These are phyloP conservation scores for Bostrychus sinensis DNA, from an alignment of 2,113 vertebrate genomes.

Conservation along the genomic window DNA sequence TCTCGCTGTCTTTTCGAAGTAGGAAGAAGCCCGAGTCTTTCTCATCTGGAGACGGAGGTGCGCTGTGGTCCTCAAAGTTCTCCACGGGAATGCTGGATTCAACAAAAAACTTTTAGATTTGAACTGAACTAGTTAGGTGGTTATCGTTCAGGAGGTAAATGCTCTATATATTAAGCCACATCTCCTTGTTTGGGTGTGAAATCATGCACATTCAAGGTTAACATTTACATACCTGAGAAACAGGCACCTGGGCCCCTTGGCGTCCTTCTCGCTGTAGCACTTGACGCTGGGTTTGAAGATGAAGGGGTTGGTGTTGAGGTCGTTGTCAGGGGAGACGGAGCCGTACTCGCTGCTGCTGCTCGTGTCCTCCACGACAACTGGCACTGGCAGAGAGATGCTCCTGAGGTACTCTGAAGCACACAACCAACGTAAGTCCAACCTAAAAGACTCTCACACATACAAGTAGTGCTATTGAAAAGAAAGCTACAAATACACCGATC, in stretches of 20 bases:
- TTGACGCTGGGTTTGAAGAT: constrained; percentile 92
- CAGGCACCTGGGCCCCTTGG: constrained; percentile 87
- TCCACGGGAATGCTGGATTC: constrained; percentile 92
- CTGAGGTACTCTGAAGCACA: constrained; percentile 87
- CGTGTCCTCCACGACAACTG: constrained; percentile 94
- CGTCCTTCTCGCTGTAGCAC: constrained; percentile 93
- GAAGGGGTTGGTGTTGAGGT: constrained; percentile 93
- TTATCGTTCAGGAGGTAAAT: too few relatives aligned
- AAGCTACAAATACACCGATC: too few relatives aligned
- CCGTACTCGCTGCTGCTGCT: constrained; percentile 99
- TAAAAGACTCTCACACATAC: neutral
- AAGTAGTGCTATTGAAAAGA: too few relatives aligned
- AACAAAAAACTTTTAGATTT: neutral
- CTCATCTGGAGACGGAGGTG: constrained; percentile 96
- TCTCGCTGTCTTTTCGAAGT: constrained; percentile 95
- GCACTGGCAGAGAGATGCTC: constrained; percentile 95
- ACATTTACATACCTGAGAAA: constrained; percentile 93
- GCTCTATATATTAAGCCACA: too few relatives aligned
- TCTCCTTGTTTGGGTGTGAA: too few relatives aligned
- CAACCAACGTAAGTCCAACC: neutral
- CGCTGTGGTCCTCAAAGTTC: constrained; percentile 98
- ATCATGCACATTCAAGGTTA: too few relatives aligned
- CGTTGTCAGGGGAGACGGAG: constrained; percentile 95
- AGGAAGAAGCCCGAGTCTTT: constrained; percentile 97
- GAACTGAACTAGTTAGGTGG: too few relatives aligned